phyloP scores from a whole-genome alignment of 92 coral and sea anemone species.

The Palythoa grandis region DNA sequence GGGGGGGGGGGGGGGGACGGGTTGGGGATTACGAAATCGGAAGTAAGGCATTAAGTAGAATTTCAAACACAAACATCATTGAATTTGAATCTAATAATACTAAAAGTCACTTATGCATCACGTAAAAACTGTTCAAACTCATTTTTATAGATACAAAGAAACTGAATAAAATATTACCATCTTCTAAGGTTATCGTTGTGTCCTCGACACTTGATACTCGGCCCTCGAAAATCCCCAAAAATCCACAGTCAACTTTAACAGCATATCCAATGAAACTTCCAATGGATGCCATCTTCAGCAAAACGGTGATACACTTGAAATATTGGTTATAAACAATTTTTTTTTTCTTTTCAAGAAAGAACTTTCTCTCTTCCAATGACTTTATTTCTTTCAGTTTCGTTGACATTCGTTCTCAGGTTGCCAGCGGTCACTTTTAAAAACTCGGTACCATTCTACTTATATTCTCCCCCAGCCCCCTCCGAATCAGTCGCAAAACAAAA shows the following conservation, averaged over 20 bases:
- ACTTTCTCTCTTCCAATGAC: not conserved
- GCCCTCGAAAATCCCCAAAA: conserved; percentile 72
- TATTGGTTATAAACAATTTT: not conserved
- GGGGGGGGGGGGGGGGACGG: no score
- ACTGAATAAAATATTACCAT: conserved; percentile 47
- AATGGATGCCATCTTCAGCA: conserved; percentile 48
- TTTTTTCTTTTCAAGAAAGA: not conserved
- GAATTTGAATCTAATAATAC: not conserved
- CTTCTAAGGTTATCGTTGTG: conserved; percentile 48
- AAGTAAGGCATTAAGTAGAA: no score
- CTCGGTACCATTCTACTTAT: not conserved
- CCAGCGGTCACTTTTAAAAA: not conserved
- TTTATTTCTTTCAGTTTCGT: not conserved
- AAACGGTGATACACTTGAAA: not conserved
- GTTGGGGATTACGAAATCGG: no score
- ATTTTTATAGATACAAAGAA: not conserved
- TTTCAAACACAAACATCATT: no score
- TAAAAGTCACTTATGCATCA: no score
- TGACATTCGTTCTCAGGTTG: not conserved
- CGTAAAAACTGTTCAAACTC: not conserved
- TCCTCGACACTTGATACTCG: conserved; percentile 63
- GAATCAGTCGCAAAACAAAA: no score
- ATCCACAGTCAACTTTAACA: conserved; percentile 72
- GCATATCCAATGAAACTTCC: conserved; percentile 56
- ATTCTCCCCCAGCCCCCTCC: no score